Conservation (phyloP, 2,888 invertebrate species). For the Oscheius sp. region DNA sequence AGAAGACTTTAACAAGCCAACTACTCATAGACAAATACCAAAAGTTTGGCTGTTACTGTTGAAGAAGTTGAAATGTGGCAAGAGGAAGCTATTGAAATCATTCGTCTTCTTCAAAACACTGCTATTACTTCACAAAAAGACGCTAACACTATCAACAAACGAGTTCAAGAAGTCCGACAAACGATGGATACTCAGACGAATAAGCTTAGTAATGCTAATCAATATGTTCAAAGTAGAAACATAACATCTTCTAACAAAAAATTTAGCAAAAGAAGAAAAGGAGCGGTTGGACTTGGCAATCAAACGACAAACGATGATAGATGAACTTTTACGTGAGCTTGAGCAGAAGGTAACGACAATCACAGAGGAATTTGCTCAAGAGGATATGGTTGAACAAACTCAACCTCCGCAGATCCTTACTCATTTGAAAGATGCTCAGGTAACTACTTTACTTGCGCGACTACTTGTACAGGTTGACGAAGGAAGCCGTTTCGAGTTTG, state of each 20-base stretch:
- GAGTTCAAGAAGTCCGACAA: conserved; percentile 44
- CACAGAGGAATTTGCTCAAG: conserved; percentile 28
- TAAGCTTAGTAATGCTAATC: conserved; percentile 39
- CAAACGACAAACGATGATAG: conserved; percentile 30
- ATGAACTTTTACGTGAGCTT: conserved; percentile 31
- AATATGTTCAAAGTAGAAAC: conserved; percentile 34
- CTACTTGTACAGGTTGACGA: conserved; percentile 50
- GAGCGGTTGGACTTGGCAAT: conserved; percentile 1
- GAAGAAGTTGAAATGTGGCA: conserved; percentile 60
- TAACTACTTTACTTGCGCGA: conserved; percentile 15
- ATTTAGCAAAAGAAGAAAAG: conserved; percentile 15
- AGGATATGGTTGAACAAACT: conserved; percentile 16
- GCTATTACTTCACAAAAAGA: conserved; percentile 30
- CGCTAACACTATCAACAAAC: conserved; percentile 4
- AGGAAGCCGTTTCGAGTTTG: conserved; percentile 59
- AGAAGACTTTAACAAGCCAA: background rate
- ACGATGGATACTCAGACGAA: conserved; percentile 39
- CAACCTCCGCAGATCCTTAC: conserved; percentile 43
- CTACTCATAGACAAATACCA: conserved; percentile 25
- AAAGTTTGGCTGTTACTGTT: conserved; percentile 38
- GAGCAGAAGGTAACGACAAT: conserved; percentile 27
- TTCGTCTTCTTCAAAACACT: conserved; percentile 31
- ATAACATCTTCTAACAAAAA: background rate
- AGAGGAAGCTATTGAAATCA: conserved; percentile 52
- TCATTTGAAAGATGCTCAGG: conserved; percentile 40